Base-by-base conservation (phyloP, 2,888 invertebrate species). In the Drosophila cracens region DNA sequence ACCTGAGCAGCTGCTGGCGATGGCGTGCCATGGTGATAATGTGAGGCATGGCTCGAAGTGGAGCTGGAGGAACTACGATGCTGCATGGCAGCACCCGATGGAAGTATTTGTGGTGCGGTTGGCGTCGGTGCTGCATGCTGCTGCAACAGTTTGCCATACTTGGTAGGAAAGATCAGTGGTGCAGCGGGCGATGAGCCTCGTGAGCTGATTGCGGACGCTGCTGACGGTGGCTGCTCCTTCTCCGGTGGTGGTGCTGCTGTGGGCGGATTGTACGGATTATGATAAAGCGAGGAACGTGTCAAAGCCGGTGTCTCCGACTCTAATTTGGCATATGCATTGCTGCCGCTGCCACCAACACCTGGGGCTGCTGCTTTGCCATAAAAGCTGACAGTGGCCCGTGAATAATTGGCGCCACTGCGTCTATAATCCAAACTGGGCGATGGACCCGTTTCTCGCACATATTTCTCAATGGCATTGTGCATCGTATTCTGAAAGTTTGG, bases 1-100 rank as follows among this genome's bases (percentile, higher is more conserved):
- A 89, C 80, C 6, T 88, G 86, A 7, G 88, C 90, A 5, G 83
- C 82, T 40, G 89, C 85, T 4, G 92, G 90, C n/a, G 92, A 91
- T 0, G 76, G 81, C 21, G 87, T 77, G 7, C 82, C 85, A 62
- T 89, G 90, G 27, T 80, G 82, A 43, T 86, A 84, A 57, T 85
- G 76, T 8, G 46, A 64, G 10, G 69, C 61, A 54, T 83, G 63
- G 54, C 61, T 70, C 7, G n/a, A 18, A 7, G 61, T 48, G 36
- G 66, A 61, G 34, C 27, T 57, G 6, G 68, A 70, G 52, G 63
- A 65, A 40, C 65, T 75, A 27, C 65, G 54, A 16, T 38, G 48
- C 1, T 60, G 61, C 29, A 69, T 27, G 16, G 29, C 49, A 33
- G 48, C 33, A 48, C 34, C 7, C 11, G 56, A 36, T 16, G 86